Conservation (phyloP, 1,140 invertebrate genomes). For the Tigriopus japonicus region DNA sequence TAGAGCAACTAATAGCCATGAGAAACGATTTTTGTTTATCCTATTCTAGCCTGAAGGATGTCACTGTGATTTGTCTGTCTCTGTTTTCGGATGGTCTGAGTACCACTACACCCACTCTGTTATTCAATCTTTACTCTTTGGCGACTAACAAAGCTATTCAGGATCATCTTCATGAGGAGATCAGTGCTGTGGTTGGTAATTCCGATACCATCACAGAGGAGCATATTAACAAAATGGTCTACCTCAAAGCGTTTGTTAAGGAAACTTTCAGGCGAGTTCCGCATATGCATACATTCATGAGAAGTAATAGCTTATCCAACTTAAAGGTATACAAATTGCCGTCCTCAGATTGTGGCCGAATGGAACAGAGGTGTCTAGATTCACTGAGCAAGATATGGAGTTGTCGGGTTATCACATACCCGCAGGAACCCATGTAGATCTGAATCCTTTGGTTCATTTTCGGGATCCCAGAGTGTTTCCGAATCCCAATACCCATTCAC, state of each 20-base stretch:
- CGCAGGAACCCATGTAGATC: slow-evolving; percentile 29
- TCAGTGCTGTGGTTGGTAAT: slow-evolving; percentile 19
- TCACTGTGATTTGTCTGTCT: slow-evolving; percentile 30
- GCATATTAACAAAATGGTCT: slow-evolving; percentile 23
- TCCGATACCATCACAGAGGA: slow-evolving; percentile 22
- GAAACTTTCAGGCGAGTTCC: slow-evolving; percentile 28
- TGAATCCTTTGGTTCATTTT: slow-evolving; percentile 26
- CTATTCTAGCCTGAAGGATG: slow-evolving; percentile 25
- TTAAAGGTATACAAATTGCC: neutral
- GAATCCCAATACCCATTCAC: slow-evolving; percentile 24
- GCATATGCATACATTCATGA: neutral
- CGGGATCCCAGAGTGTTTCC: slow-evolving; percentile 22
- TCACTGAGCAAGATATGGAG: slow-evolving; percentile 26
- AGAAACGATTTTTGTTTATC: too few relatives aligned
- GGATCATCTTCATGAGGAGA: slow-evolving; percentile 28
- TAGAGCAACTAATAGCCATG: too few relatives aligned
- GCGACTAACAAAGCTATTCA: slow-evolving; percentile 26
- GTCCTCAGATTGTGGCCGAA: slow-evolving; percentile 29
- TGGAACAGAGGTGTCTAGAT: slow-evolving; percentile 27
- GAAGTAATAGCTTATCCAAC: neutral
- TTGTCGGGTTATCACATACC: slow-evolving; percentile 31
- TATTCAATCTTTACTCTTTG: slow-evolving; percentile 24
- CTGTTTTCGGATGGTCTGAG: slow-evolving; percentile 34
- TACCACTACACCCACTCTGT: slow-evolving; percentile 21
- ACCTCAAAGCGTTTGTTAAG: slow-evolving; percentile 32